Base-by-base conservation (phyloP, 2,888 invertebrate genomes). In the Teinopalpus imperialis region DNA sequence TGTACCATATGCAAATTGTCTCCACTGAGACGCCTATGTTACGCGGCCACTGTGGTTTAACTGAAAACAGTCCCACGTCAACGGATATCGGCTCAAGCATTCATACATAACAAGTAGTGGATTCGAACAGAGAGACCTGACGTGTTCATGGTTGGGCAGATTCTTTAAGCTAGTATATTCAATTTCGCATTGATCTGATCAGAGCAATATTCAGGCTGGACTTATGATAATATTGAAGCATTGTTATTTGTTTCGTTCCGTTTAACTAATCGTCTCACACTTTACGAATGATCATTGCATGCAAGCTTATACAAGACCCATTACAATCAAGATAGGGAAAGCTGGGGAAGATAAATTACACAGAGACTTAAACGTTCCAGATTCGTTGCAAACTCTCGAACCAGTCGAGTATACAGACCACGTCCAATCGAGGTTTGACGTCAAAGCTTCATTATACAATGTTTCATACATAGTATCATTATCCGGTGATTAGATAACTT, bases 21-120 rank as follows among this genome's bases (percentile, higher is more conserved):
- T 61, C 56, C 41, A 34, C 53, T 54, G 56, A 64, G 61, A 53
- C 69, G 65, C 63, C 74, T 70, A 77, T 80, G 77, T 78, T 74
- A 70, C 64, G 60, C 68, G 59, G 61, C 61, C 60, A 68, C 63
- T 71, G 67, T 69, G 67, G 66, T 57, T 64, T 57, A 72, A 81
- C 81, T 81, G 80, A 83, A 83, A 81, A 80, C 79, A 78, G 68
- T 64, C 62, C 69, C 60, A 77, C 76, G 80, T 76, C 78, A 81
- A 69, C 80, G 80, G 81, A 80, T 80, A 74, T 75, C 71, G 59
- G 59, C 58, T 62, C 66, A 63, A 56, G 58, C 69, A 74, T 76
- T 76, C 73, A 81, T 79, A 75, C 74, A 76, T 74, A 80, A 75
- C 77, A 79, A 80, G 74, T 77, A 69, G 62, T 63, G 57, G 56